These are phyloP conservation scores for Strigamia transsilvanica DNA, from an alignment of 2,888 invertebrate species.

Conservation along the genomic window DNA sequence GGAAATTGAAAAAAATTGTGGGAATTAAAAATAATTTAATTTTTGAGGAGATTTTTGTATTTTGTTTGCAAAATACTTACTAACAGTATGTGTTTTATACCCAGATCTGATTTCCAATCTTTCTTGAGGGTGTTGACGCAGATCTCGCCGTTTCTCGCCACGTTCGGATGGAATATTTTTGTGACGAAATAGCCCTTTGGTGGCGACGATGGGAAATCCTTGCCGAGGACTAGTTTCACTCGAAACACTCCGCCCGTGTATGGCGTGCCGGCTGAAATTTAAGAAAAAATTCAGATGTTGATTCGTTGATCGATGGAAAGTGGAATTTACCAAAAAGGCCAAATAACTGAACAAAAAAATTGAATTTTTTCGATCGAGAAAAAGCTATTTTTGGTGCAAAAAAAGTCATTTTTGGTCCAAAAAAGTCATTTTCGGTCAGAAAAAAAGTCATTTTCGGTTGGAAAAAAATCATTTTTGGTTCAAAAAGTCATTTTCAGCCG, in stretches of 20 bases:
- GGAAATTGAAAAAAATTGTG: not conserved
- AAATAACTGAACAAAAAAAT: too few species aligned
- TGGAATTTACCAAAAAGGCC: too few species aligned
- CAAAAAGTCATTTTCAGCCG: too few species aligned
- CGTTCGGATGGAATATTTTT: slow-evolving; percentile 97
- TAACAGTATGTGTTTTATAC: slow-evolving; percentile 91
- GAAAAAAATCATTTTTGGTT: too few species aligned
- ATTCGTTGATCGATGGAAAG: too few species aligned
- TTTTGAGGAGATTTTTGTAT: too few species aligned
- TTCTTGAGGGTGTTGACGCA: slow-evolving; percentile 96
- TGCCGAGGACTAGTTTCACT: slow-evolving; percentile 87
- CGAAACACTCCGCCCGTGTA: slow-evolving; percentile 88
- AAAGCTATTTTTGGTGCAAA: too few species aligned
- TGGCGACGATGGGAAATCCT: slow-evolving; percentile 90
- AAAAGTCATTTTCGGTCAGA: too few species aligned
- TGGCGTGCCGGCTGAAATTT: slow-evolving; percentile 85
- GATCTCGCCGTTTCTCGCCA: slow-evolving; percentile 91
- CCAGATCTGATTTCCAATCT: slow-evolving; percentile 96
- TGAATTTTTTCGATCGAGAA: too few species aligned
- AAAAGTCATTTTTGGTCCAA: too few species aligned
- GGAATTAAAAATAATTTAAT: not conserved
- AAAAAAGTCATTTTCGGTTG: too few species aligned
- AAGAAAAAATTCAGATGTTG: too few species aligned
- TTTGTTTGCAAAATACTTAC: slow-evolving; percentile 67
- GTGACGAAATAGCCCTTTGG: slow-evolving; percentile 93